Percentiles rank a stretch among this genome's conserved stretches.
phyloP scores from a whole-genome alignment of 37 sponge, comb jelly and placozoan species.

The Amphimedon queenslandica region DNA sequence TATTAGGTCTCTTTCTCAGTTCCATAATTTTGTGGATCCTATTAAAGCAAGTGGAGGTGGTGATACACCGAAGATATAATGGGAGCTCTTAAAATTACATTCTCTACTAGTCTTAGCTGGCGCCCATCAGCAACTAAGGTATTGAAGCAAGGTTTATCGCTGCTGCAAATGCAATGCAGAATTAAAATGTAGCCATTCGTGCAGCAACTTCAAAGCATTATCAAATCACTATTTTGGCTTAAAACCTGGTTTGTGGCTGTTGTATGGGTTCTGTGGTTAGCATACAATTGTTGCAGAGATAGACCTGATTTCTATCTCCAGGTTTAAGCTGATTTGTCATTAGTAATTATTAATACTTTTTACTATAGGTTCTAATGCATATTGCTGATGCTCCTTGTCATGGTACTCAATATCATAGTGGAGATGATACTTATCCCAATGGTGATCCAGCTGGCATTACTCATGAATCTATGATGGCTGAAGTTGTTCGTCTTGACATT shows the following conservation, averaged over 20 bases:
- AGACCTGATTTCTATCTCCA: too few species aligned
- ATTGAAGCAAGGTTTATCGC: too few species aligned
- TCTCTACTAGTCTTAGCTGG: conserved; percentile 42
- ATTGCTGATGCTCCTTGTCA: conserved; percentile 80
- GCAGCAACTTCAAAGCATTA: too few species aligned
- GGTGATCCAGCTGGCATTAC: conserved; percentile 74
- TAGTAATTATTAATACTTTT: neutral
- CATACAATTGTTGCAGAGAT: too few species aligned
- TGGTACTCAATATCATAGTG: conserved; percentile 51
- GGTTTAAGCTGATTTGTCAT: neutral
- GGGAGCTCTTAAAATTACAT: conserved; percentile 54
- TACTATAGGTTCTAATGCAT: conserved; percentile 62
- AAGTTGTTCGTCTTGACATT: conserved; percentile 31
- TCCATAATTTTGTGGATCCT: conserved; percentile 54
- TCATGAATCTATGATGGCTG: conserved; percentile 64
- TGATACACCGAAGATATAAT: conserved; percentile 79
- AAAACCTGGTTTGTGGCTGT: too few species aligned
- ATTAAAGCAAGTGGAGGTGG: conserved; percentile 65
- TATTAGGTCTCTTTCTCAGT: conserved; percentile 7
- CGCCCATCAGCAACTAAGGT: conserved; percentile 43
- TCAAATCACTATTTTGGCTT: too few species aligned
- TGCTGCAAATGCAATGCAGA: too few species aligned
- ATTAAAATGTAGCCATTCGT: too few species aligned
- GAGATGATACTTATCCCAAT: conserved; percentile 48
- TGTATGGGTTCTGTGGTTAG: too few species aligned